Percentiles rank a stretch among this genome's conserved stretches.
Conservation (phyloP, 2,797 vertebrate species). For the Manis crassicaudata region DNA sequence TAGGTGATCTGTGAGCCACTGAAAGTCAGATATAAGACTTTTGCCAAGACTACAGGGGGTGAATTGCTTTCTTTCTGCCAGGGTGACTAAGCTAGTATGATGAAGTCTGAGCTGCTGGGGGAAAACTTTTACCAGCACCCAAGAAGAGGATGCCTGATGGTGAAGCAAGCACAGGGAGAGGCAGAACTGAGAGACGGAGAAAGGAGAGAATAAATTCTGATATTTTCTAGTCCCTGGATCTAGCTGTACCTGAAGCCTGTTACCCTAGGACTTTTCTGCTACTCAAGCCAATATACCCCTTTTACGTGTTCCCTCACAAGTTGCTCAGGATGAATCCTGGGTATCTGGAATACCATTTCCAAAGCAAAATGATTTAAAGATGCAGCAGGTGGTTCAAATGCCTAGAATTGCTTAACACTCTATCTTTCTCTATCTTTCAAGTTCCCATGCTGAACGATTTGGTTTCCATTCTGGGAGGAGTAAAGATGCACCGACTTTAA, state of each 20-base stretch:
- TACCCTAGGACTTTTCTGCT: not conserved
- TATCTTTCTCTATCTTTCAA: conserved; percentile 22
- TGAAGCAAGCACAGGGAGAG: not conserved
- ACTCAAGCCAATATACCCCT: not conserved
- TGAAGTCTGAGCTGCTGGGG: not conserved
- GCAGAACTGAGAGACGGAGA: not conserved
- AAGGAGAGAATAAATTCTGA: not conserved
- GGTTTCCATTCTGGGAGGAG: conserved; percentile 52
- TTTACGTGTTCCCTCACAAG: rapidly evolving
- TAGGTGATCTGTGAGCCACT: rapidly evolving
- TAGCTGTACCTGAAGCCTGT: conserved; percentile 29
- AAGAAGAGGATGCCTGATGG: not conserved
- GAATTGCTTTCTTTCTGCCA: not conserved
- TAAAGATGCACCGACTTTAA: not conserved
- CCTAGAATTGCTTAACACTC: not conserved
- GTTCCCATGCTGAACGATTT: not conserved
- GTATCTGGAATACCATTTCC: not conserved
- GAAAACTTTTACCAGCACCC: not conserved
- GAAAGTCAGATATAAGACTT: not conserved
- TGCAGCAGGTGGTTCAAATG: not conserved
- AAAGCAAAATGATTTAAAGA: not conserved
- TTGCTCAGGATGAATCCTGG: not conserved
- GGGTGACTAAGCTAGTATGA: not conserved
- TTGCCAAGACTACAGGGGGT: not conserved
- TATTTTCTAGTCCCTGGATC: not conserved